Evolutionary conservation across 2,797 vertebrate species (phyloP).

Genomic region (Hoplostethus mediterraneus): DNA sequence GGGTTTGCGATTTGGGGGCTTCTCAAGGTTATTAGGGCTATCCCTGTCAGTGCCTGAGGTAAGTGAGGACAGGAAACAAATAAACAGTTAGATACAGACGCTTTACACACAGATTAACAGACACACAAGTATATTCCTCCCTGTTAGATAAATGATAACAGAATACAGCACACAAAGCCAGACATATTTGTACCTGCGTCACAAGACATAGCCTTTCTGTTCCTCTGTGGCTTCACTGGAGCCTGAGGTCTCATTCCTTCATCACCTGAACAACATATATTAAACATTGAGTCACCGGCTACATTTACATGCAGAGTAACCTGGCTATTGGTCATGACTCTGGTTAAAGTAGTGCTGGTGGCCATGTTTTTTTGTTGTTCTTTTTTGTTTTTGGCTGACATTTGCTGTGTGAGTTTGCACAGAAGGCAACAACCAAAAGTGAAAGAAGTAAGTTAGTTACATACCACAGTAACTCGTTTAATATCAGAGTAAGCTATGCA

Average conservation of each 20-base stretch:
- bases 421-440: no score
- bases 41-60: slow-evolving; percentile 84
- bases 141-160: not conserved
- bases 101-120: slow-evolving; percentile 50
- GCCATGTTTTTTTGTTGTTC: no score
- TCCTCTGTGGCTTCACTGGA: slow-evolving; percentile 91
- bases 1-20: slow-evolving; percentile 85
- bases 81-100: slow-evolving; percentile 66
- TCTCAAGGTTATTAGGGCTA: slow-evolving; percentile 84
- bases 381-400: no score
- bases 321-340: no score
- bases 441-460: no score
- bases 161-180: not conserved
- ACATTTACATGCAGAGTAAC: no score
- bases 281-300: not conserved
- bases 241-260: slow-evolving; percentile 83
- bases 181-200: slow-evolving; percentile 80
- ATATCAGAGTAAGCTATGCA: no score
- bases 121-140: slow-evolving; percentile 19
- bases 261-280: slow-evolving; percentile 72
- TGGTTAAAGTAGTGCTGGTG: no score
- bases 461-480: no score
- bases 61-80: slow-evolving; percentile 72
- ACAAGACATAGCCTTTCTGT: slow-evolving; percentile 89
- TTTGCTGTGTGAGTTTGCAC: no score